Conservation (phyloP, 2,113 vertebrate genomes). For the Tor tambroides region DNA sequence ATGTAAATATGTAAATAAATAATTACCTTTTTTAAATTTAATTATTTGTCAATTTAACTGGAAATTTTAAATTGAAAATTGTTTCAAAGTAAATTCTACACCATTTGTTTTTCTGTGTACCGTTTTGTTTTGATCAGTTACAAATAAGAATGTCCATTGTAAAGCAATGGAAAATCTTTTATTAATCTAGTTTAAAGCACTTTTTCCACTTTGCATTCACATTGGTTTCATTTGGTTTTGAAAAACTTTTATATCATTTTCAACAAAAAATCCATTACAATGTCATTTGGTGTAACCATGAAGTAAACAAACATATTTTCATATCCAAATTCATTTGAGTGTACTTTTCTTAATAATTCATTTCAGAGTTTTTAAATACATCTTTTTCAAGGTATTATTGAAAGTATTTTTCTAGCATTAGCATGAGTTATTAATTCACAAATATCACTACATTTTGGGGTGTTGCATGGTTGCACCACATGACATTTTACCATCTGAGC, state of each 20-base stretch:
- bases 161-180: background rate
- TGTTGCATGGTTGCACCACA: background rate
- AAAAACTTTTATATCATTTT: background rate
- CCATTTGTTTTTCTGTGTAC: no score
- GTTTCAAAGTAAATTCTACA: no score
- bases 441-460: background rate
- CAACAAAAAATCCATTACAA: background rate
- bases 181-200: background rate
- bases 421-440: background rate
- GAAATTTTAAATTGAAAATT: no score
- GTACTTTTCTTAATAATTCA: background rate
- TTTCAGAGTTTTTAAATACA: background rate
- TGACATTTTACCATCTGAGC: background rate
- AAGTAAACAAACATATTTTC: background rate
- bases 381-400: background rate
- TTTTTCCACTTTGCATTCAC: background rate
- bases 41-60: background rate
- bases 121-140: background rate
- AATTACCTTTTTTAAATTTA: no score
- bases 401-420: background rate
- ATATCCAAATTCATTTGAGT: background rate
- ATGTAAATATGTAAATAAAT: background rate
- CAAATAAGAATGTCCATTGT: background rate
- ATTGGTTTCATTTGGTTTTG: background rate
- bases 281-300: background rate